Evolutionary conservation across 2,113 vertebrate species (phyloP).

Genomic region (Prochilodus magdalenae): DNA sequence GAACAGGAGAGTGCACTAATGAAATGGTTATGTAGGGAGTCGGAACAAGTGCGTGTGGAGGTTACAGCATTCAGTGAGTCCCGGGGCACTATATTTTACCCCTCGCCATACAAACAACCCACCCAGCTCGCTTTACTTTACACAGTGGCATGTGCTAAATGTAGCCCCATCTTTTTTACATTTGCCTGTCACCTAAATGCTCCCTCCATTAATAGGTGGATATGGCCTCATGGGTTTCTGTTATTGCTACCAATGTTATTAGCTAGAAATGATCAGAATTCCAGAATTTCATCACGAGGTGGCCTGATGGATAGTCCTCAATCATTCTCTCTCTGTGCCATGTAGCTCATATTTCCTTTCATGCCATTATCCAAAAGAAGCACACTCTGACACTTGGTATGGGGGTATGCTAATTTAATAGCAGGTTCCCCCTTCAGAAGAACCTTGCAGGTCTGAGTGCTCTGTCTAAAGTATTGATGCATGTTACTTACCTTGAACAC

Average conservation of each 20-base stretch:
- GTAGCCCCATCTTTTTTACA: not conserved
- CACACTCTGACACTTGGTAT: slow-evolving; percentile 40
- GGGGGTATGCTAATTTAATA: slow-evolving; percentile 10
- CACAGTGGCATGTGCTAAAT: not conserved
- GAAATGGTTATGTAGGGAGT: not conserved
- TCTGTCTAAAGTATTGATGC: slow-evolving; percentile 44
- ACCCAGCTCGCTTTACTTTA: not conserved
- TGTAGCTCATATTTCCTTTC: slow-evolving; percentile 18
- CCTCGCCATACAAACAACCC: not conserved
- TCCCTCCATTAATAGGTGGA: not conserved
- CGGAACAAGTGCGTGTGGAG: not conserved
- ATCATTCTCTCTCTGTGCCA: slow-evolving; percentile 8
- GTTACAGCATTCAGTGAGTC: not conserved
- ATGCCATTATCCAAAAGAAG: slow-evolving; percentile 37
- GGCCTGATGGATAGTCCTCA: not conserved
- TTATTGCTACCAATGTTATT: not conserved
- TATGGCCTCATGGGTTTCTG: not conserved
- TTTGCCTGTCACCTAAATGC: not conserved
- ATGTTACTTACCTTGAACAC: slow-evolving; percentile 42
- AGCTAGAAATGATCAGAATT: not conserved
- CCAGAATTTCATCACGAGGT: not conserved
- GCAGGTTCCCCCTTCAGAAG: slow-evolving; percentile 12
- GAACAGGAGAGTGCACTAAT: not conserved
- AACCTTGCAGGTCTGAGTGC: not conserved
- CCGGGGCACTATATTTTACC: not conserved